Evolutionary conservation across 1,140 invertebrate genomes (phyloP).

Genomic region (Triops cancriformis): DNA sequence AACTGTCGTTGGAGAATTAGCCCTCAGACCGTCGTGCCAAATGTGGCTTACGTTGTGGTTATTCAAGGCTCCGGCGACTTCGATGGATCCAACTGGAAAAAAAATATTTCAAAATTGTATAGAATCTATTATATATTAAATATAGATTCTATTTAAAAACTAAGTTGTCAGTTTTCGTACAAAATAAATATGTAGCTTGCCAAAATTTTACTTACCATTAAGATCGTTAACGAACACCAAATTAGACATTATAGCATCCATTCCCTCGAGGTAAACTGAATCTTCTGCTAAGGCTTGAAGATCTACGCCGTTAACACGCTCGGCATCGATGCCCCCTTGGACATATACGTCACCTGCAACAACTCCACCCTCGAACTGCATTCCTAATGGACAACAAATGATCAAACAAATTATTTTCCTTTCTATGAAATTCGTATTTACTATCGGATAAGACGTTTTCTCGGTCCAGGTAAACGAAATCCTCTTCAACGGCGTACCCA

Average conservation of each 20-base stretch:
- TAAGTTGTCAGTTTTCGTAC: too few species aligned
- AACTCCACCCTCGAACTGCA: not conserved
- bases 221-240: not conserved
- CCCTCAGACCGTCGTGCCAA: not conserved
- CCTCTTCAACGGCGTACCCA: not conserved
- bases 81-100: not conserved
- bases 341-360: not conserved
- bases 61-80: not conserved
- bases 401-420: not conserved
- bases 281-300: not conserved
- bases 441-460: not conserved
- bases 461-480: not conserved
- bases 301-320: not conserved
- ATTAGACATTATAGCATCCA: not conserved
- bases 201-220: not conserved
- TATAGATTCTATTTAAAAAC: too few species aligned
- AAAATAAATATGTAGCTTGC: too few species aligned
- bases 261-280: not conserved
- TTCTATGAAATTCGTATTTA: not conserved
- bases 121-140: not conserved
- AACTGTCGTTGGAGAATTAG: not conserved
- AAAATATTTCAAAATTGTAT: not conserved
- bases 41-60: not conserved
- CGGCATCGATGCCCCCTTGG: not conserved
- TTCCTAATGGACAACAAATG: not conserved